Evolutionary conservation across 2,113 vertebrate species (phyloP).

Genomic region (Symphodus melops): DNA sequence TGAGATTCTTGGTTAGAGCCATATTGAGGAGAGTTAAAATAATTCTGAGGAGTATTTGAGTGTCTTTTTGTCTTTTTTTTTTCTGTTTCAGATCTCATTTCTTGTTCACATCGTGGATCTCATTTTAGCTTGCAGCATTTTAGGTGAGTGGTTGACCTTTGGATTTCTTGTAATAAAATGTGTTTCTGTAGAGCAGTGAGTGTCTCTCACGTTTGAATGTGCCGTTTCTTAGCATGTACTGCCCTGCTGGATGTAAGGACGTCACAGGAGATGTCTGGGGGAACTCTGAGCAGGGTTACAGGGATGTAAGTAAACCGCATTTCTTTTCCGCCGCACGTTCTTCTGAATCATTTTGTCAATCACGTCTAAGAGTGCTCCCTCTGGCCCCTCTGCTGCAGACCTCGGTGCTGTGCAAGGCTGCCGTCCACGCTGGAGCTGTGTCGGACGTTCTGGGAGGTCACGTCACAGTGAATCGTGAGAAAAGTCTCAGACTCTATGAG

Average conservation of each 20-base stretch:
- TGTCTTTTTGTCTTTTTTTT: conserved; percentile 13
- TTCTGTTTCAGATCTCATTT: conserved; percentile 83
- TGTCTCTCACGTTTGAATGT: conserved; percentile 6
- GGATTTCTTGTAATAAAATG: background rate
- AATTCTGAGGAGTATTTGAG: background rate
- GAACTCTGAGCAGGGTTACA: conserved; percentile 85
- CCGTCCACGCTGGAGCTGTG: conserved; percentile 85
- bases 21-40: background rate
- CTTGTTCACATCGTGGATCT: conserved; percentile 88
- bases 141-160: conserved; percentile 79
- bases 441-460: conserved; percentile 84
- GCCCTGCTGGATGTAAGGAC: conserved; percentile 88
- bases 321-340: background rate
- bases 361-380: background rate
- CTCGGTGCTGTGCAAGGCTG: conserved; percentile 89
- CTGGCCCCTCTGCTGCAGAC: conserved; percentile 77
- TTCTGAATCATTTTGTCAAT: background rate
- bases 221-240: conserved; percentile 83
- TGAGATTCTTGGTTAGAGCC: background rate
- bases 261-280: conserved; percentile 90
- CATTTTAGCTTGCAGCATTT: conserved; percentile 82
- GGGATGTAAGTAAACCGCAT: conserved; percentile 84
- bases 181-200: background rate
- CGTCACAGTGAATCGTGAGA: conserved; percentile 80
- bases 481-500: conserved; percentile 88